phyloP scores from a whole-genome alignment of 2,797 vertebrate genomes.

The Gallinago nigripennis region DNA sequence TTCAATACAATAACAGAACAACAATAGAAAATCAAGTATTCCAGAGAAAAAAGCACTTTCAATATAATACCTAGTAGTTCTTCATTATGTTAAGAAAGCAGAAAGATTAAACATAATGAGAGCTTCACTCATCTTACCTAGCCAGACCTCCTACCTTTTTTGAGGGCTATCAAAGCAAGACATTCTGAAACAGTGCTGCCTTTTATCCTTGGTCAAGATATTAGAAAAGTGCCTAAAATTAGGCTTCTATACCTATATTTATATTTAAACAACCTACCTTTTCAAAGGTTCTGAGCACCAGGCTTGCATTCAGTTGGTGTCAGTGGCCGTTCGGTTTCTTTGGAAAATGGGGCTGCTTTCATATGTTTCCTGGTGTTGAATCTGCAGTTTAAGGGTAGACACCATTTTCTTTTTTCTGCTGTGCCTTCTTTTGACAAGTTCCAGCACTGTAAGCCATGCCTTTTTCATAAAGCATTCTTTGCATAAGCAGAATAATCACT shows the following conservation, averaged over 20 bases:
- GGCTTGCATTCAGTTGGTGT: conserved; percentile 7
- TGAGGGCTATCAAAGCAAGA: conserved; percentile 48
- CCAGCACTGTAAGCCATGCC: not conserved
- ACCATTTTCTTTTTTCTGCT: conserved; percentile 1
- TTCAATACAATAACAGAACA: conserved; percentile 40
- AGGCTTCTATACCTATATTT: conserved; percentile 46
- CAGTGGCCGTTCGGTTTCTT: conserved; percentile 20
- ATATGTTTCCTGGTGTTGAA: conserved; percentile 16
- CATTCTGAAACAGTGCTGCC: conserved; percentile 40
- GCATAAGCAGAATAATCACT: conserved; percentile 3
- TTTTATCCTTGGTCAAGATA: conserved; percentile 55
- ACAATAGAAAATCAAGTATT: conserved; percentile 56
- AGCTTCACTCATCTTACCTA: conserved; percentile 42
- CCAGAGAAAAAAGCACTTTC: conserved; percentile 41
- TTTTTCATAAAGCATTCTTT: not conserved
- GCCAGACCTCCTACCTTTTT: conserved; percentile 66
- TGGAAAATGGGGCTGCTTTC: conserved; percentile 40
- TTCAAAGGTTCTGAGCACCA: conserved; percentile 33
- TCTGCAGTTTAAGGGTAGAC: conserved; percentile 3
- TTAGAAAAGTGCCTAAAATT: conserved; percentile 36
- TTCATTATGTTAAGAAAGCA: conserved; percentile 59
- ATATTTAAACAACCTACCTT: conserved; percentile 47
- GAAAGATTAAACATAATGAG: conserved; percentile 61
- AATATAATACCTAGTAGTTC: conserved; percentile 40
- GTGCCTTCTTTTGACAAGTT: not conserved